A percentile compares a stretch with the other conserved stretches of the same genome.
Evolutionary conservation across 1,140 invertebrate species (phyloP).

Genomic region (Harpegnathos saltator): DNA sequence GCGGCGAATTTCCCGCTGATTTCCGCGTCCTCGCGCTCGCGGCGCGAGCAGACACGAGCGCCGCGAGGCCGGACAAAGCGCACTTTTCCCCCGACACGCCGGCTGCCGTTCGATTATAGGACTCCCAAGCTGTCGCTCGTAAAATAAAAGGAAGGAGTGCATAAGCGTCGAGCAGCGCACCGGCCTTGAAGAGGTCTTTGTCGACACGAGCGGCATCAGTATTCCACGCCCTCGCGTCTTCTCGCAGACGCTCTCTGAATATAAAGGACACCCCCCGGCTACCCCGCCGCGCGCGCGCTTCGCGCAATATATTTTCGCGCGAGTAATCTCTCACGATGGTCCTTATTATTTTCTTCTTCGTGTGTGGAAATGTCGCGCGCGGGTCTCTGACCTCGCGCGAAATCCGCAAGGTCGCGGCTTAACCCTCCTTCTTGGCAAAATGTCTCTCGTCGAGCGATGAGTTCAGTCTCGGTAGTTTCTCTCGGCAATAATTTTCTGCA

Average conservation of each 20-base stretch:
- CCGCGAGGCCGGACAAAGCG: neutral
- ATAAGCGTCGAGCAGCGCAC: slow-evolving; percentile 73
- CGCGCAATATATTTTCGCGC: slow-evolving; percentile 77
- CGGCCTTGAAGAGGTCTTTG: slow-evolving; percentile 83
- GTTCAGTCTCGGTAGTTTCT: too few species aligned
- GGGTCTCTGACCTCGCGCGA: too few species aligned
- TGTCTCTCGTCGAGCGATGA: too few species aligned
- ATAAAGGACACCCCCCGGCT: slow-evolving; percentile 69
- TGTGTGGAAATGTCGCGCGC: neutral
- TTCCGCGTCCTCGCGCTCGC: neutral
- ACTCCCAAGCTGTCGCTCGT: slow-evolving; percentile 36
- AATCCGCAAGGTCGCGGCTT: too few species aligned
- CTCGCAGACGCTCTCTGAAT: slow-evolving; percentile 76
- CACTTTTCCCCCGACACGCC: neutral
- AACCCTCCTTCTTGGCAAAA: too few species aligned
- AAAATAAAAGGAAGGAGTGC: slow-evolving; percentile 56
- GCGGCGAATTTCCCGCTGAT: neutral
- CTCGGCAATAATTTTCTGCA: too few species aligned
- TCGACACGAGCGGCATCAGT: slow-evolving; percentile 78
- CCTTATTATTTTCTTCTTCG: slow-evolving; percentile 46
- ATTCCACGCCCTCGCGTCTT: slow-evolving; percentile 82
- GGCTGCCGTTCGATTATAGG: neutral
- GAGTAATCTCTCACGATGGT: slow-evolving; percentile 56
- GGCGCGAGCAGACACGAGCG: neutral
- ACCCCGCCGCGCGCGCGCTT: slow-evolving; percentile 64